A percentile compares a stretch with the other conserved stretches of the same genome.
phyloP scores from a whole-genome alignment of 2,113 vertebrate species.

The Oncorhynchus tshawytscha region DNA sequence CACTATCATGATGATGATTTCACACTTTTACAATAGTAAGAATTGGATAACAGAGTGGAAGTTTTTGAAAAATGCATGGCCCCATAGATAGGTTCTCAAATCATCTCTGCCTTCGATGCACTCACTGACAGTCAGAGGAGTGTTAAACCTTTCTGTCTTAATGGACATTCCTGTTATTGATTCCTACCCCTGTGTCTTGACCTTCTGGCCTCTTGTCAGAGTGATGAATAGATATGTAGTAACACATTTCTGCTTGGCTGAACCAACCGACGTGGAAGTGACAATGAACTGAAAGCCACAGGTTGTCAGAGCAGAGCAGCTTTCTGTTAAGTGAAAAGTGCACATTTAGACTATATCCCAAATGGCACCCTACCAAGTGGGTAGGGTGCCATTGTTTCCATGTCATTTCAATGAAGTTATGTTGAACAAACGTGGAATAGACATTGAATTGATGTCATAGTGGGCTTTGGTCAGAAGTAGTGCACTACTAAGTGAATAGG shows the following conservation, averaged over 20 bases:
- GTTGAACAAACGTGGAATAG: too few species aligned
- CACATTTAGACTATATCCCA: neutral
- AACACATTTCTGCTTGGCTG: constrained; percentile 32
- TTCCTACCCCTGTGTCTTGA: constrained; percentile 19
- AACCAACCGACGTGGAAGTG: constrained; percentile 5
- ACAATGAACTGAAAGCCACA: constrained; percentile 14
- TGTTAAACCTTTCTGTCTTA: neutral
- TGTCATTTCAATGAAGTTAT: too few species aligned
- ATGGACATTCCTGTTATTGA: constrained; percentile 27
- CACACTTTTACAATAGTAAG: neutral
- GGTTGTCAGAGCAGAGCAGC: constrained; percentile 8
- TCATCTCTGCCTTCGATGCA: neutral
- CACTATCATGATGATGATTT: neutral
- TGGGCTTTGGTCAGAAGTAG: too few species aligned
- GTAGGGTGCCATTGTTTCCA: too few species aligned
- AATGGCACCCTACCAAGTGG: too few species aligned
- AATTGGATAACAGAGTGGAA: too few species aligned
- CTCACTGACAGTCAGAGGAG: neutral
- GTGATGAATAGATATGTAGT: constrained; percentile 32
- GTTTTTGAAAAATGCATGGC: neutral
- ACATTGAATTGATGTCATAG: too few species aligned
- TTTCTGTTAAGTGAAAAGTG: constrained; percentile 29
- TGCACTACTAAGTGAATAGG: too few species aligned
- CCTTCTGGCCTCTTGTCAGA: constrained; percentile 5
- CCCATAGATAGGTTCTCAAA: neutral